A percentile compares a stretch with the other conserved stretches of the same genome.
These are phyloP conservation scores for Lutjanus campechanus DNA, from an alignment of 2,797 vertebrate genomes.

Conservation along the genomic window DNA sequence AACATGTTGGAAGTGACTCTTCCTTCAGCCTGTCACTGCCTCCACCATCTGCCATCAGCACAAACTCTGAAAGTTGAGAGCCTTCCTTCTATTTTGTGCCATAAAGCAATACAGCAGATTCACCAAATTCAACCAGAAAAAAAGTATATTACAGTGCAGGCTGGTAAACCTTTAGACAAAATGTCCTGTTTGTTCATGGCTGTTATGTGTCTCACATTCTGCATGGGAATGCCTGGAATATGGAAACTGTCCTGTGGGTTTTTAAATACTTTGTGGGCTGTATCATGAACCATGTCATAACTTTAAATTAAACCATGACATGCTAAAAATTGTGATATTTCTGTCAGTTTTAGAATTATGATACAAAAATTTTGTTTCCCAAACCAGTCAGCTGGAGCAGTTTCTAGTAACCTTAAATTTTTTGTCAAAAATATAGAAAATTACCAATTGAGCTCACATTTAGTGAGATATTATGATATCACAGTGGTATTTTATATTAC, in stretches of 20 bases:
- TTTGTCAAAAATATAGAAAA: background rate
- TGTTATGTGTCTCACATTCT: too few relatives aligned
- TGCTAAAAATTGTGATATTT: background rate
- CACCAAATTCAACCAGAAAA: constrained; percentile 3
- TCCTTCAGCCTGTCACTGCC: constrained; percentile 18
- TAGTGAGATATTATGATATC: background rate
- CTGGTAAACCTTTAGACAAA: background rate
- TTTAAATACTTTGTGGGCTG: background rate
- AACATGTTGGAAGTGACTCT: constrained; percentile 18
- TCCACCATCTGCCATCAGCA: constrained; percentile 44
- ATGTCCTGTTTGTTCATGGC: background rate
- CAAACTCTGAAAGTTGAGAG: constrained; percentile 25
- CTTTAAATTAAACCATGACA: background rate
- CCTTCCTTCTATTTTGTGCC: constrained; percentile 7
- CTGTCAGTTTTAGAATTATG: too few relatives aligned
- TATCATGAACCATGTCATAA: background rate
- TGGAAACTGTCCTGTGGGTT: background rate
- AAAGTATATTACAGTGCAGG: background rate
- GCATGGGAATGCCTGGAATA: too few relatives aligned
- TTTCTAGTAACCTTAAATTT: background rate
- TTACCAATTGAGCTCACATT: background rate
- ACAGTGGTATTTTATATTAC: too few relatives aligned
- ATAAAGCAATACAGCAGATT: constrained; percentile 11
- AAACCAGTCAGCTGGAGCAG: background rate
- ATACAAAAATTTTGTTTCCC: too few relatives aligned